These are phyloP conservation scores for Diploptera punctata DNA, from an alignment of 2,888 invertebrate genomes.

Conservation along the genomic window DNA sequence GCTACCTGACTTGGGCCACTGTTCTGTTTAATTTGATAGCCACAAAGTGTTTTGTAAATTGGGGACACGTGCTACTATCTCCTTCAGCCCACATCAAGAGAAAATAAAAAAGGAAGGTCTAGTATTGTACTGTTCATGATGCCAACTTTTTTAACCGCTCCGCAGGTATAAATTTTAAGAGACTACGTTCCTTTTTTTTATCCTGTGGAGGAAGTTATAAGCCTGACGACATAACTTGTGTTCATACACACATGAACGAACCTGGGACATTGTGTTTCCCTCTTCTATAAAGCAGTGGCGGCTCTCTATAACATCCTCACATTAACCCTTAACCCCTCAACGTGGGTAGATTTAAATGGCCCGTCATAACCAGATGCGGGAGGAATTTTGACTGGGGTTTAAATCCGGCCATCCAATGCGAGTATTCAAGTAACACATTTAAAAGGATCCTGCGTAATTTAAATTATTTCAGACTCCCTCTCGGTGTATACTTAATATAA, in stretches of 20 bases:
- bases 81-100: not conserved
- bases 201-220: slow-evolving; percentile 18
- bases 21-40: slow-evolving; percentile 19
- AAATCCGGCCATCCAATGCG: no score
- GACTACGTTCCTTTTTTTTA: slow-evolving; percentile 5
- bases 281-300: no score
- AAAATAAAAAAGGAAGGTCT: not conserved
- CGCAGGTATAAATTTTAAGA: slow-evolving; percentile 28
- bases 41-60: slow-evolving; percentile 24
- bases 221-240: slow-evolving; percentile 21
- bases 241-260: not conserved
- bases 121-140: not conserved
- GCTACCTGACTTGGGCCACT: not conserved
- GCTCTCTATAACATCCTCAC: no score
- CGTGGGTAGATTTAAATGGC: no score
- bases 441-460: no score
- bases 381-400: no score
- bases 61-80: slow-evolving; percentile 19
- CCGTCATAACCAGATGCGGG: no score
- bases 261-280: not conserved
- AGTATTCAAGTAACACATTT: no score
- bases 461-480: no score
- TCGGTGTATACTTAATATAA: no score
- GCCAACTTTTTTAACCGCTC: slow-evolving; percentile 11
- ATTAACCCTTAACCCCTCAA: no score